phyloP scores from a whole-genome alignment of 2,888 invertebrate species.

The Oeneis ivallda region DNA sequence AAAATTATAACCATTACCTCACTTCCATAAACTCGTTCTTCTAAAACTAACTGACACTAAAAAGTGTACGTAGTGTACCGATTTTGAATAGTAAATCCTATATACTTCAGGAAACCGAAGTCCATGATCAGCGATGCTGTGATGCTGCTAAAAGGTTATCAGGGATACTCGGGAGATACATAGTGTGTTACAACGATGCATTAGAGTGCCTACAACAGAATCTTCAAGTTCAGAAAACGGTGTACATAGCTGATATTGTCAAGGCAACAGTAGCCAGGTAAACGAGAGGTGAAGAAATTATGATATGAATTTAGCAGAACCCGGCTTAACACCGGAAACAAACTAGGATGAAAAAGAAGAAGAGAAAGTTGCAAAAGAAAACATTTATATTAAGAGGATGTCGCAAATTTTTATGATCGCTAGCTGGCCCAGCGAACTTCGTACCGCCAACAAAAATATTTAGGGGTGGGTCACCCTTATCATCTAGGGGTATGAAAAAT shows the following conservation, averaged over 20 bases:
- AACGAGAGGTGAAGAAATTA: neutral
- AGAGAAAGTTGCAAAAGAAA: neutral
- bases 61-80: no score
- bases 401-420: no score
- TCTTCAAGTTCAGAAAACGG: constrained; percentile 63
- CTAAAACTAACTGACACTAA: no score
- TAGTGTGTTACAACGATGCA: constrained; percentile 54
- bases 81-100: neutral
- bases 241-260: constrained; percentile 50
- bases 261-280: constrained; percentile 56
- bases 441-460: no score
- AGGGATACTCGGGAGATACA: constrained; percentile 56
- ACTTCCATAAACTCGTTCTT: no score
- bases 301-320: neutral
- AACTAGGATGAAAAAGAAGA: neutral
- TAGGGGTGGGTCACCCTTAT: no score
- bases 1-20: no score
- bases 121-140: constrained; percentile 54
- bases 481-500: no score
- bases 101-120: constrained; percentile 52
- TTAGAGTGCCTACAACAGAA: constrained; percentile 58
- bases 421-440: no score
- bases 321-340: neutral
- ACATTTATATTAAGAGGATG: no score
- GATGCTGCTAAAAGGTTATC: constrained; percentile 53